phyloP scores from a whole-genome alignment of 1,140 invertebrate species.

The Leptonema lineaticorne region DNA sequence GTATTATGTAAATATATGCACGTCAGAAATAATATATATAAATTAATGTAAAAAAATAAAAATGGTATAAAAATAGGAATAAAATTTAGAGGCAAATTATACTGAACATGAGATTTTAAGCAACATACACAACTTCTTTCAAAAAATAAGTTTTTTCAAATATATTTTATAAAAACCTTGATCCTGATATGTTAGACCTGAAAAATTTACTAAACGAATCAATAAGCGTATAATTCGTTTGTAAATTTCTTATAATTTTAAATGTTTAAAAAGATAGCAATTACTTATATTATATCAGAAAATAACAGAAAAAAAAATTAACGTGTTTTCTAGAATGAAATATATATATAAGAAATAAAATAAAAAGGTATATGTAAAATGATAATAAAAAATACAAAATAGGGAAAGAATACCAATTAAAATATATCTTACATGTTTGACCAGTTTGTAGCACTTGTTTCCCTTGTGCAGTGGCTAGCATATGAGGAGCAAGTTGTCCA shows the following conservation, averaged over 20 bases:
- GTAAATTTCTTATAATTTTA: too few species aligned
- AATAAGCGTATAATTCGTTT: conserved; percentile 52
- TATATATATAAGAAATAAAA: not conserved
- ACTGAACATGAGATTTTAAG: conserved; percentile 16
- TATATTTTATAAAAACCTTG: conserved; percentile 52
- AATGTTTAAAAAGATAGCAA: too few species aligned
- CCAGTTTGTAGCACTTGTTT: conserved; percentile 65
- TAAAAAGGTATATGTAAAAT: not conserved
- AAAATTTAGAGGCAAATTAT: conserved; percentile 22
- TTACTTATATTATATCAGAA: too few species aligned
- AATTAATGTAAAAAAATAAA: too few species aligned
- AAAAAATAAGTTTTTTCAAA: conserved; percentile 11
- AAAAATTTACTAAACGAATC: conserved; percentile 57
- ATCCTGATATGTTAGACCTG: conserved; percentile 57
- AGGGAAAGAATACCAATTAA: not conserved
- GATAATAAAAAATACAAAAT: not conserved
- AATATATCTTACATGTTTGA: conserved; percentile 54
- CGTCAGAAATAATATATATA: too few species aligned
- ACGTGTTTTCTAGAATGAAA: not conserved
- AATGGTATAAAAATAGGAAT: too few species aligned
- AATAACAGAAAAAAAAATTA: not conserved
- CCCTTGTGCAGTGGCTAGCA: conserved; percentile 71
- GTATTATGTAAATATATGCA: too few species aligned
- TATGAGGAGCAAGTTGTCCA: conserved; percentile 73
- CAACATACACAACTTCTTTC: conserved; percentile 9